Evolutionary conservation across 35 echinoderm and acorn worm genomes (phyloP).

Genomic region (Apostichopus californicus): DNA sequence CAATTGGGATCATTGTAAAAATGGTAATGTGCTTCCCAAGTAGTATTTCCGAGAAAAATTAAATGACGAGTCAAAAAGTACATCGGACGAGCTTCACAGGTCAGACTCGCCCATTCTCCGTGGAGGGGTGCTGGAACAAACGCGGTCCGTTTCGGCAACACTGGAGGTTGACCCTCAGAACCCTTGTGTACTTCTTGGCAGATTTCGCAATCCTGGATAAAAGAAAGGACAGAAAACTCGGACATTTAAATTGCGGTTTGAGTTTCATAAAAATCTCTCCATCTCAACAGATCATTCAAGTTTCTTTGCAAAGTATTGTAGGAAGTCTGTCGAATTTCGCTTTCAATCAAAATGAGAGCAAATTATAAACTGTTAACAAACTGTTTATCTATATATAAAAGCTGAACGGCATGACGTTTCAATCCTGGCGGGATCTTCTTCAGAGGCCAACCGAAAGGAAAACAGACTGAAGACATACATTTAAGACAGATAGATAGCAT

Average conservation of each 20-base stretch:
- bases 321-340: no score
- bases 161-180: conserved; percentile 68
- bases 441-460: no score
- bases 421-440: no score
- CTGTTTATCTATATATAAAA: no score
- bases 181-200: conserved; percentile 65
- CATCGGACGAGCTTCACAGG: conserved; percentile 65
- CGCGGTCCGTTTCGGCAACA: conserved; percentile 23
- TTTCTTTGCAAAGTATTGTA: no score
- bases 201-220: conserved; percentile 72
- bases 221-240: conserved; percentile 7
- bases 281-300: no score
- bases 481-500: no score
- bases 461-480: no score
- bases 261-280: no score
- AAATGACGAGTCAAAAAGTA: conserved; percentile 80
- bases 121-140: conserved; percentile 57
- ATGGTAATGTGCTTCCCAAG: conserved; percentile 85
- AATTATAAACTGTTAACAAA: no score
- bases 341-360: no score
- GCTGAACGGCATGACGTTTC: no score
- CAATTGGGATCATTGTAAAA: conserved; percentile 78
- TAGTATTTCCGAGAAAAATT: conserved; percentile 75
- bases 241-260: background rate
- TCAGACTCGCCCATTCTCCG: conserved; percentile 76